Percentiles rank a stretch among this genome's conserved stretches.
These are phyloP conservation scores for Grantiella picta DNA, from an alignment of 2,113 vertebrate species.

Conservation along the genomic window DNA sequence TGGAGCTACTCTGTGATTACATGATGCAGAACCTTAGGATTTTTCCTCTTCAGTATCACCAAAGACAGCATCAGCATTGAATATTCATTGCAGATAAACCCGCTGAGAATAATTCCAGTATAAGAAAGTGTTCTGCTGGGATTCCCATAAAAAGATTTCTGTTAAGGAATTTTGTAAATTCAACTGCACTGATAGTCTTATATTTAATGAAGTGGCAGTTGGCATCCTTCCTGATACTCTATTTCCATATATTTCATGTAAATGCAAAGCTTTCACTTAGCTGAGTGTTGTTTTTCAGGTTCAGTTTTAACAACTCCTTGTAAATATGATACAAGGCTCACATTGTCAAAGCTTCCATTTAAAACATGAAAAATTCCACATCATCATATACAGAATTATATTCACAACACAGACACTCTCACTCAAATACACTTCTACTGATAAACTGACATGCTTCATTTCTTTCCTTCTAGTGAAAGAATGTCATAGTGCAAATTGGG, in stretches of 20 bases:
- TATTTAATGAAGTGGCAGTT: constrained; percentile 13
- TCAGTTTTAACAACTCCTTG: constrained; percentile 20
- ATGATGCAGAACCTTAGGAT: neutral
- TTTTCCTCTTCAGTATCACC: neutral
- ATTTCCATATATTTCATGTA: constrained; percentile 11
- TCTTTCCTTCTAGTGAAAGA: neutral
- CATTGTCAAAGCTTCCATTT: constrained; percentile 1
- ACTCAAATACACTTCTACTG: neutral
- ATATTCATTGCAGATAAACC: neutral
- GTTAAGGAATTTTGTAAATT: constrained; percentile 16
- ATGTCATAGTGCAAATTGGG: neutral
- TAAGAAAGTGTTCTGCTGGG: neutral
- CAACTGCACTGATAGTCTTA: neutral
- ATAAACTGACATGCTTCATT: neutral
- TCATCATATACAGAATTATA: neutral
- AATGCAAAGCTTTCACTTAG: constrained; percentile 10
- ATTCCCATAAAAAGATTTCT: constrained; percentile 23
- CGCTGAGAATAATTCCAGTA: neutral
- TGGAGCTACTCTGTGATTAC: neutral
- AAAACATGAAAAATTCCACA: neutral
- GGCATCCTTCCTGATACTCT: constrained; percentile 18
- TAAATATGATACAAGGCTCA: neutral
- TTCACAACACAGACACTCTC: neutral
- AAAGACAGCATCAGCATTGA: neutral
- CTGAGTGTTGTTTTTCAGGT: neutral